A percentile compares a stretch with the other conserved stretches of the same genome.
phyloP scores from a whole-genome alignment of 35 echinoderm and acorn worm species.

The Ptychodera flava region DNA sequence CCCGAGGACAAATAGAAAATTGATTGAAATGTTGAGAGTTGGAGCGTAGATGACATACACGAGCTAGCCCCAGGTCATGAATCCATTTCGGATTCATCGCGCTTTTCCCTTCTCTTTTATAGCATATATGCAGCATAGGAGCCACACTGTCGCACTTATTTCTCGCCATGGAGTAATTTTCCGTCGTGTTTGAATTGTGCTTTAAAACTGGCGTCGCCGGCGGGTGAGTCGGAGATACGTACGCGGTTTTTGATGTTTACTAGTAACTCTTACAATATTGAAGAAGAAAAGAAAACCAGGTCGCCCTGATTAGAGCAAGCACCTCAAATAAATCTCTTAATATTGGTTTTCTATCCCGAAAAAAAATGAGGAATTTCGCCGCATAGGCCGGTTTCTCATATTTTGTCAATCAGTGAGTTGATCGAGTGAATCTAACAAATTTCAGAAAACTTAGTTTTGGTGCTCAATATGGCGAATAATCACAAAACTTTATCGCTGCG shows the following conservation, averaged over 20 bases:
- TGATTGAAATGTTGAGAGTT: not conserved
- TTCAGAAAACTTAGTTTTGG: no score
- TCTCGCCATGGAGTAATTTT: not conserved
- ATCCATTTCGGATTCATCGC: not conserved
- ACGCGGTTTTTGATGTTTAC: not conserved
- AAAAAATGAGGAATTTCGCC: no score
- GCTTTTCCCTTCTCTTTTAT: not conserved
- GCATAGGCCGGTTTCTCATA: no score
- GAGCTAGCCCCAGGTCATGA: not conserved
- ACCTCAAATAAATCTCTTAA: no score
- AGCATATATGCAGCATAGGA: not conserved
- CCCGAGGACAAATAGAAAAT: not conserved
- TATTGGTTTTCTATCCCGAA: no score
- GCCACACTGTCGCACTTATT: not conserved
- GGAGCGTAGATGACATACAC: not conserved
- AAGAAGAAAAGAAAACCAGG: no score
- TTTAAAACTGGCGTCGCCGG: not conserved
- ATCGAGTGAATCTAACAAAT: no score
- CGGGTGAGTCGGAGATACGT: not conserved
- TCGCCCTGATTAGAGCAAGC: no score
- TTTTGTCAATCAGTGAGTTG: no score
- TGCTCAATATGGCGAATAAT: no score
- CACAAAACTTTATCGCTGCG: no score
- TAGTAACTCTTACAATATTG: not conserved
- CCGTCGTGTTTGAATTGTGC: not conserved